These are phyloP conservation scores for Notothenia rossii DNA, from an alignment of 2,113 vertebrate genomes.

Conservation along the genomic window DNA sequence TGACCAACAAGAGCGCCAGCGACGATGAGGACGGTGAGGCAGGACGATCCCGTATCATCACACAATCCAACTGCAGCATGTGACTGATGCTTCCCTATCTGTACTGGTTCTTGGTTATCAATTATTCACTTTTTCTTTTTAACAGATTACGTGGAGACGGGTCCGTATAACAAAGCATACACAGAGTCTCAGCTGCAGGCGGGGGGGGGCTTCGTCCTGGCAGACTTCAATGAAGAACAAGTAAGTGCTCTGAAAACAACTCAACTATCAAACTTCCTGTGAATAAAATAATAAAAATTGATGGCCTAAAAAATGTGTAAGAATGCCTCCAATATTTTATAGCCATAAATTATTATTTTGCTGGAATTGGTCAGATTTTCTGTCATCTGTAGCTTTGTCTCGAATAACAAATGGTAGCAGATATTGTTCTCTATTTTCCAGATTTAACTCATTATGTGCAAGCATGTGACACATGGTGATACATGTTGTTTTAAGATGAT, in stretches of 20 bases:
- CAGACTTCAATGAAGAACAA: slow-evolving; percentile 96
- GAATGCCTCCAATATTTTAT: not conserved
- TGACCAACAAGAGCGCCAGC: slow-evolving; percentile 80
- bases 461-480: too few species aligned
- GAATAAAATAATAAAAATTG: not conserved
- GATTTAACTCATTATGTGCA: too few species aligned
- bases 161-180: slow-evolving; percentile 91
- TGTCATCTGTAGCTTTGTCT: too few species aligned
- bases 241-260: slow-evolving; percentile 71
- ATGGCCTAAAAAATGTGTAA: not conserved
- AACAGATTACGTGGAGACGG: slow-evolving; percentile 89
- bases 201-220: slow-evolving; percentile 93
- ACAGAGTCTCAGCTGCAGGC: slow-evolving; percentile 91
- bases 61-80: not conserved
- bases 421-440: too few species aligned
- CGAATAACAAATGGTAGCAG: too few species aligned
- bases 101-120: not conserved
- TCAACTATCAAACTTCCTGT: not conserved
- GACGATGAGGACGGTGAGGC: slow-evolving; percentile 89
- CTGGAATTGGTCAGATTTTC: too few species aligned
- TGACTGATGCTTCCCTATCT: not conserved
- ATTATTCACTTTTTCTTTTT: not conserved
- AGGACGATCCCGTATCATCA: not conserved
- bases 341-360: not conserved
- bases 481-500: too few species aligned